Evolutionary conservation across 2,797 vertebrate species (phyloP), one percentile per base, ranked within the genome.

Genomic region (Coreius guichenoti): DNA sequence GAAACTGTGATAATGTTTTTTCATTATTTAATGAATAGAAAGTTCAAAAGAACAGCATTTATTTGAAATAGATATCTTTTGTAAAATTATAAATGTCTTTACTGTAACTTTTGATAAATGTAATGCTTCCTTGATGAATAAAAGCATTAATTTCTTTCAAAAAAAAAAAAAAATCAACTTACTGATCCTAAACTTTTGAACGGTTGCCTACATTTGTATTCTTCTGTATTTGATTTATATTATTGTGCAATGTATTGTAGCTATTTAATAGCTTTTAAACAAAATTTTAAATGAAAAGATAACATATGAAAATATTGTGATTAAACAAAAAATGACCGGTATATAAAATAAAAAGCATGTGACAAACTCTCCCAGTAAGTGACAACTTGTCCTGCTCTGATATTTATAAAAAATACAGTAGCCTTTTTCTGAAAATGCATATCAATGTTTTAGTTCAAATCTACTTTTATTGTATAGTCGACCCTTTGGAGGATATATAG

Each of bases 381-480:
- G 13, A 73, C 5, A 65, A 67, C 43, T 47, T 29, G n/a, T n/a
- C n/a, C 43, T 29, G n/a, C 26, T 36, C 23, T 45, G 4, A 63
- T 45, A 67, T 80, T 49, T 65, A 67, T 51, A 14, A 8, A 31
- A 80, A 47, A 58, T 26, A 39, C 21, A 68, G 45, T 51, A 80
- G 13, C 19, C 39, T 36, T 68, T 65, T 68, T 16, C 23, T 70
- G 14, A n/a, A 23, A 67, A 33, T n/a, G 49, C 26, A 80, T 23
- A 69, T 39, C 7, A 81, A 39, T 12, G 19, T 69, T 69, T 69
- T 39, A 23, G 21, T 21, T 36, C 17, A 81, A 54, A 81, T 81
- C 21, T 54, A 26, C 33, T 67, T 36, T n/a, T 4, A n/a, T 36
- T 33, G 13, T 80, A 65, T 67, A 29, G 14, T 63, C 4, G 0